A percentile compares a stretch with the other conserved stretches of the same genome.
phyloP scores from a whole-genome alignment of 2,113 vertebrate species.

The Atherinomorus stipes region DNA sequence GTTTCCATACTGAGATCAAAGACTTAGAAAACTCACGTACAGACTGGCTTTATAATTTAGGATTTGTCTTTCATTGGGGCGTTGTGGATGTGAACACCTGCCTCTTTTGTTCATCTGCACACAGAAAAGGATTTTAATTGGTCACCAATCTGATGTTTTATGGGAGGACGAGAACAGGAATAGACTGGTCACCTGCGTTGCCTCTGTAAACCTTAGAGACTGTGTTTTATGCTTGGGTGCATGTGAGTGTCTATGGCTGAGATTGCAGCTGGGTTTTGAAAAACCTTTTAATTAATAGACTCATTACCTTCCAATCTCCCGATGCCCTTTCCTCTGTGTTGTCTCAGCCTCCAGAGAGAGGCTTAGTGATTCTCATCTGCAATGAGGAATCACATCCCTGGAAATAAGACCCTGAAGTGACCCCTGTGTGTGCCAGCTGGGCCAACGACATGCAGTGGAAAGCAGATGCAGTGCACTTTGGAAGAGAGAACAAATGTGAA shows the following conservation, averaged over 20 bases:
- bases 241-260: conserved; percentile 15
- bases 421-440: conserved; percentile 56
- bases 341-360: conserved; percentile 63
- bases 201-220: conserved; percentile 24
- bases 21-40: conserved; percentile 56
- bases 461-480: conserved; percentile 14
- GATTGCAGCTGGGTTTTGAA: conserved; percentile 54
- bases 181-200: conserved; percentile 24
- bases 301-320: conserved; percentile 86
- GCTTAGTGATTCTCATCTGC: conserved; percentile 77
- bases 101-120: conserved; percentile 41
- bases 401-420: conserved; percentile 67
- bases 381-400: conserved; percentile 71
- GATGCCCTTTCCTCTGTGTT: conserved; percentile 69
- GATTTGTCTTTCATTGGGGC: conserved; percentile 13
- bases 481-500: conserved; percentile 14
- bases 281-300: conserved; percentile 86
- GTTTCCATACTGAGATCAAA: conserved; percentile 54
- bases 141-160: conserved; percentile 39
- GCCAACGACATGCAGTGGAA: conserved; percentile 26
- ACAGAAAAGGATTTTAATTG: conserved; percentile 34
- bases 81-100: conserved; percentile 61
- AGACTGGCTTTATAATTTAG: conserved; percentile 35
- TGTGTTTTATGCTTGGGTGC: conserved; percentile 8
- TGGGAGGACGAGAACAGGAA: conserved; percentile 8